Evolutionary conservation across 64 coral and sea anemone genomes (phyloP).

Genomic region (Porites australiensis): DNA sequence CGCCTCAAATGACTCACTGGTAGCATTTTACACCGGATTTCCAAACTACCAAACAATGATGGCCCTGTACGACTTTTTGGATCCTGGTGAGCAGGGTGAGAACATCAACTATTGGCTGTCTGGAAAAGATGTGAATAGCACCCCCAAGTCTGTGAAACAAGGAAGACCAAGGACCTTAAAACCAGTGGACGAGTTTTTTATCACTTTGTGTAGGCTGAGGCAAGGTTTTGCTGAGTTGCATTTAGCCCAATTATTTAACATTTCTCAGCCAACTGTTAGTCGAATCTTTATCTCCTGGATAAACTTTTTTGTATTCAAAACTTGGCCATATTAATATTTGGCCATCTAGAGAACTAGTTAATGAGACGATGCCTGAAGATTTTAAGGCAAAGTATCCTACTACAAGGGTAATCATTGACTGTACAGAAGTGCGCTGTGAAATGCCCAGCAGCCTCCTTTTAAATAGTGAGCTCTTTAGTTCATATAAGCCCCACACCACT

Average conservation of each 20-base stretch:
- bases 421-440: background rate
- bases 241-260: background rate
- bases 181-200: background rate
- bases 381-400: conserved; percentile 9
- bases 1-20: too few species aligned
- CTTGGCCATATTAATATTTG: conserved; percentile 8
- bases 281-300: conserved; percentile 1
- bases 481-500: background rate
- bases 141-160: background rate
- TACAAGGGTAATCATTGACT: background rate
- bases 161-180: background rate
- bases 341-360: background rate
- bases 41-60: too few species aligned
- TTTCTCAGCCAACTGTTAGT: background rate
- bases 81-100: too few species aligned
- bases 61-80: too few species aligned
- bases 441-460: background rate
- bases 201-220: background rate
- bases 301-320: conserved; percentile 6
- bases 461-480: conserved; percentile 4
- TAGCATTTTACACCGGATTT: too few species aligned
- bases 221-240: background rate
- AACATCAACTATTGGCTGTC: too few species aligned
- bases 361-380: background rate
- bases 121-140: too few species aligned